Evolutionary conservation across 2,888 invertebrate genomes (phyloP).

Genomic region (Tiliacea citrago): DNA sequence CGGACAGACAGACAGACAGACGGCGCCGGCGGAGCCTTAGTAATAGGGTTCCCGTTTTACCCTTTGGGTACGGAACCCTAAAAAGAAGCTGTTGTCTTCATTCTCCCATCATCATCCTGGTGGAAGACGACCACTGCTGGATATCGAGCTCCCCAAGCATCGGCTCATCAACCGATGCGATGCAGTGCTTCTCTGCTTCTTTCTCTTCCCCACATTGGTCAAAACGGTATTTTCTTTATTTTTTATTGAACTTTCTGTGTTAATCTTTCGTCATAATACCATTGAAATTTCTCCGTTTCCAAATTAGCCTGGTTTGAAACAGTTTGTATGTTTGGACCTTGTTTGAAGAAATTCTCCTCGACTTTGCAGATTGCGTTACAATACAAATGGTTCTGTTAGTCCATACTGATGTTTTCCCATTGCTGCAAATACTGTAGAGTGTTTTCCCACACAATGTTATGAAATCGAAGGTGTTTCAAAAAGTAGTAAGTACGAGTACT

Average conservation of each 20-base stretch:
- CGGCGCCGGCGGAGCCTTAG: no score
- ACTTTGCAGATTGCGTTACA: constrained; percentile 15
- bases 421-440: constrained; percentile 12
- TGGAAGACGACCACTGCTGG: no score
- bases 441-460: constrained; percentile 24
- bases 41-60: no score
- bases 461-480: constrained; percentile 4
- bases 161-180: no score
- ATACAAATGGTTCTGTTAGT: constrained; percentile 20
- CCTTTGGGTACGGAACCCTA: no score
- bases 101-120: not conserved
- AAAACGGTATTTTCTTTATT: not conserved
- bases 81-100: no score
- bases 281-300: not conserved
- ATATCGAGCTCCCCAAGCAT: not conserved
- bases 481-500: not conserved
- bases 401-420: constrained; percentile 22
- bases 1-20: no score
- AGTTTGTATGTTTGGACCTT: no score
- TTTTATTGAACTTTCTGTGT: not conserved
- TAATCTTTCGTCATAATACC: not conserved
- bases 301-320: not conserved
- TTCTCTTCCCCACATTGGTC: not conserved
- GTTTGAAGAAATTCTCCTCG: constrained; percentile 8
- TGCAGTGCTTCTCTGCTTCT: not conserved